Base-by-base conservation (phyloP, 1,140 invertebrate species). In the Augochlora pura region DNA sequence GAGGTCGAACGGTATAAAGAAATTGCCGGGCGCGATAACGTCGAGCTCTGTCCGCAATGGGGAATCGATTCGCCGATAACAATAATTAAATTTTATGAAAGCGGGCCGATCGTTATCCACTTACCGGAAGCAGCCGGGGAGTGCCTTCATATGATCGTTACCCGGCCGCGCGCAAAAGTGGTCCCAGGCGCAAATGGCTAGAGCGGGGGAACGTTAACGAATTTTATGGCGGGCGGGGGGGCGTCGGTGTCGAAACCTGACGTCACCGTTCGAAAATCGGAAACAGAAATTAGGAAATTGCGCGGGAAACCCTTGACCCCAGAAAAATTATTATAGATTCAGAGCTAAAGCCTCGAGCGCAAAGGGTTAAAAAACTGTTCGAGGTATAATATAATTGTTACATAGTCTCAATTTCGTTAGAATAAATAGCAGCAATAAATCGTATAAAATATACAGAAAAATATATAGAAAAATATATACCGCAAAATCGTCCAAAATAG, bases 141-240 rank as follows among this genome's bases (percentile, higher is more conserved):
- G 25, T n/a, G 9, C n/a, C 3, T n/a, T 21, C 5, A 7, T 10
- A n/a, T n/a, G 63, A 42, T 75, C 73, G 23, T 42, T 75, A 66
- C 42, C 49, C 49, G 32, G 32, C 12, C 12, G 1, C 32, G 6
- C 10, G 57, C 25, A 57, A 21, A 18, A 59, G 73, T 25, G 25
- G 38, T n/a, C 18, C 7, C 21, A 25, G 49, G 49, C 49, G 49
- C 49, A 21, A 52, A 52, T n/a, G 39, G 57, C 23, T 23, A 12
- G 18, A 12, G 21, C 57, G n/a, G n/a, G n/a, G n/a, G 39, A 7
- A 23, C 27, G 25, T 38, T 25, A 54, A 64, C 27, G 42, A 65
- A 39, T 74, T 74, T 65, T 54, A 39, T 39, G 25, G 60, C 9
- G 42, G n/a, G n/a, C n/a, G n/a, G n/a, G n/a, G n/a, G n/a, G 27